Percentiles rank a stretch among this genome's conserved stretches.
phyloP scores from a whole-genome alignment of 2,113 vertebrate genomes.

The Haemorhous mexicanus region DNA sequence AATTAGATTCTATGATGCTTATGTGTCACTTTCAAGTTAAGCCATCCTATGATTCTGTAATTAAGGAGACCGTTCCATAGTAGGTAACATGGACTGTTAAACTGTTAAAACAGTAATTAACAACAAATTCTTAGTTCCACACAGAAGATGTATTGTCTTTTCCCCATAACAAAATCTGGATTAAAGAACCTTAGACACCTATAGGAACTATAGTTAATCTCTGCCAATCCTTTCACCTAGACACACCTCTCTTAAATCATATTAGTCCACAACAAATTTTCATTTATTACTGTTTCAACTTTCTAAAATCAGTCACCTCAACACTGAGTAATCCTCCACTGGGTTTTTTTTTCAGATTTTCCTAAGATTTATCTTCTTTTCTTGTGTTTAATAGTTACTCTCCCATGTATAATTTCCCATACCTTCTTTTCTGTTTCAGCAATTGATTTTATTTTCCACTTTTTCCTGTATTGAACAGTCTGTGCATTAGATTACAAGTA shows the following conservation, averaged over 20 bases:
- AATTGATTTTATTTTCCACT: neutral
- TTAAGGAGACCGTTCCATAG: neutral
- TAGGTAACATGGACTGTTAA: neutral
- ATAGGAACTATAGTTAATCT: neutral
- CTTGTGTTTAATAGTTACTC: neutral
- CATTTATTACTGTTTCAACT: neutral
- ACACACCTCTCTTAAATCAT: neutral
- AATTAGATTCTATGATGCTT: neutral
- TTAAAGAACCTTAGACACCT: neutral
- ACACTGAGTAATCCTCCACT: neutral
- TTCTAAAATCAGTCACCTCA: neutral
- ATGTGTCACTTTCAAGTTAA: neutral
- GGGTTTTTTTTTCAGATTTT: neutral
- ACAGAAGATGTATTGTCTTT: neutral
- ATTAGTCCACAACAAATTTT: neutral
- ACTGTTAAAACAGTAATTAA: neutral
- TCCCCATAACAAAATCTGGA: neutral
- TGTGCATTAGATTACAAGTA: neutral
- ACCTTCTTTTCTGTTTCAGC: neutral
- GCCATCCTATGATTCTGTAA: neutral
- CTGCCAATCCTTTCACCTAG: neutral
- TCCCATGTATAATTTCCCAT: neutral
- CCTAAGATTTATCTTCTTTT: neutral
- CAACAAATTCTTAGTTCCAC: neutral
- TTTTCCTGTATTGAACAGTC: neutral